These are phyloP conservation scores for Coelopa pilipes DNA, from an alignment of 2,888 invertebrate species.

Conservation along the genomic window DNA sequence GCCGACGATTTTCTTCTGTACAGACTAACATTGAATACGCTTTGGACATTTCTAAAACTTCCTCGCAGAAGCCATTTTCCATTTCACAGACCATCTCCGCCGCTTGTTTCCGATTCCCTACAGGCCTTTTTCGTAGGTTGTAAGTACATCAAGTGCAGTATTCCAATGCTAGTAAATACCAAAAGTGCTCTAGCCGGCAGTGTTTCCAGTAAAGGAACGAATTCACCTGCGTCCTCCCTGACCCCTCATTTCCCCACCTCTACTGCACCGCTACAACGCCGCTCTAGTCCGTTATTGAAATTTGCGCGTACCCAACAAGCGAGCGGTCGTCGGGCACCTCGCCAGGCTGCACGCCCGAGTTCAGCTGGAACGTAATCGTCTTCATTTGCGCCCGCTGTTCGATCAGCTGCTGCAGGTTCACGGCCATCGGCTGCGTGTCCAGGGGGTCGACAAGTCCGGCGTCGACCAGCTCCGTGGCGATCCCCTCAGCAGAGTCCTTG, in stretches of 20 bases:
- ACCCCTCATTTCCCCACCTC: background rate
- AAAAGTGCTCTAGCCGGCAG: no score
- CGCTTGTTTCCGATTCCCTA: no score
- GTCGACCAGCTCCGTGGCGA: constrained; percentile 92
- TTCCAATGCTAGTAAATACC: no score
- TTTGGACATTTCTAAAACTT: no score
- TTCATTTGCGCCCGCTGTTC: constrained; percentile 76
- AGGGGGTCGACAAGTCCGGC: constrained; percentile 93
- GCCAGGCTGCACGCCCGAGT: constrained; percentile 76
- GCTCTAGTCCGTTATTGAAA: constrained; percentile 87
- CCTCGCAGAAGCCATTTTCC: no score
- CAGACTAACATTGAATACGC: no score
- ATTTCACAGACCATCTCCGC: no score
- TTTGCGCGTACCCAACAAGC: constrained; percentile 96
- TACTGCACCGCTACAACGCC: background rate
- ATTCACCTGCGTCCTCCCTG: background rate
- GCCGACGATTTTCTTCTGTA: no score
- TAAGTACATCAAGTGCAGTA: no score
- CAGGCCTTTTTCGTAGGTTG: no score
- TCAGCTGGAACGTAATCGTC: constrained; percentile 89
- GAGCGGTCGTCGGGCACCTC: constrained; percentile 94
- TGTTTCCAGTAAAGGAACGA: no score
- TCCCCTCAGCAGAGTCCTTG: constrained; percentile 90
- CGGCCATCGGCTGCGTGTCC: constrained; percentile 92
- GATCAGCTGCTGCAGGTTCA: constrained; percentile 90